Percentiles rank a stretch among this genome's conserved stretches.
Conservation (phyloP, 2,797 vertebrate species). For the Chiloscyllium punctatum region DNA sequence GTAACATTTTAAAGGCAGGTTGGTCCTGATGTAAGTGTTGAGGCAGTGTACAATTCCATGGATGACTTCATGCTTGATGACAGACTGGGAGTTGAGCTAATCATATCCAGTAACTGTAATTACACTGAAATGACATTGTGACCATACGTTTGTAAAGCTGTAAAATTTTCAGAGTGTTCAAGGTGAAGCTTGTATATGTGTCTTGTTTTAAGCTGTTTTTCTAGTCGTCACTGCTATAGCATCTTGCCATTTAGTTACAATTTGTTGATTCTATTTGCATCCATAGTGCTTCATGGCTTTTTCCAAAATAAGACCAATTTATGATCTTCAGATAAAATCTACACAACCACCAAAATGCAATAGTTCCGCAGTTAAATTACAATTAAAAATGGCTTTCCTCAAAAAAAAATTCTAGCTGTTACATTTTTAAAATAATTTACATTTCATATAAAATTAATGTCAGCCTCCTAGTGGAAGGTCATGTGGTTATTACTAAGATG, state of each 20-base stretch:
- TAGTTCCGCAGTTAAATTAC: not conserved
- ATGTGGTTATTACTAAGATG: too few species aligned
- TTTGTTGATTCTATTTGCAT: not conserved
- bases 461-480: not conserved
- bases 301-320: not conserved
- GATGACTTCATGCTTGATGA: not conserved
- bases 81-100: not conserved
- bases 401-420: not conserved
- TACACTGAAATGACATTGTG: not conserved
- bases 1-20: not conserved
- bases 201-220: not conserved
- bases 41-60: not conserved
- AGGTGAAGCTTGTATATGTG: not conserved
- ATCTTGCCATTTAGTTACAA: not conserved
- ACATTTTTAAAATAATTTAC: not conserved
- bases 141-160: not conserved
- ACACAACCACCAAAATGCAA: not conserved
- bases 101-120: not conserved
- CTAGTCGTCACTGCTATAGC: not conserved
- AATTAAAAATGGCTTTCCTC: not conserved
- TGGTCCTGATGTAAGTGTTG: not conserved
- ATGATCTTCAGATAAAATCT: not conserved
- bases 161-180: not conserved
- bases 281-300: not conserved
- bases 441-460: not conserved